Percentiles rank a stretch among this genome's conserved stretches.
These are phyloP conservation scores for Ptiloglossa arizonensis DNA, from an alignment of 1,140 invertebrate species.

Conservation along the genomic window DNA sequence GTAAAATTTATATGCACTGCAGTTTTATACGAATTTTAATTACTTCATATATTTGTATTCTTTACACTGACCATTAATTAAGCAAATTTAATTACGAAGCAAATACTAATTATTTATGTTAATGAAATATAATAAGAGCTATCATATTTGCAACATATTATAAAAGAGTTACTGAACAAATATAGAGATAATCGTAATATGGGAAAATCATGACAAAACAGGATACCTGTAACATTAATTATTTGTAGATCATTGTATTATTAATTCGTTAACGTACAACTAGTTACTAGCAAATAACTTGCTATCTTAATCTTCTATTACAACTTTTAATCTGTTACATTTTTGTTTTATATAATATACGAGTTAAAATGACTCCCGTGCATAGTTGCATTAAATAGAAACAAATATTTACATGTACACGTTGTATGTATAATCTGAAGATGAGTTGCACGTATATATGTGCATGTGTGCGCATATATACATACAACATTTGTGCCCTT, in stretches of 20 bases:
- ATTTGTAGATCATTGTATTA: not conserved
- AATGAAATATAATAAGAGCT: not conserved
- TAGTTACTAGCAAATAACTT: constrained; percentile 24
- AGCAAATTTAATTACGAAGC: not conserved
- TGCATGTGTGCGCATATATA: not conserved
- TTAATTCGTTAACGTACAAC: constrained; percentile 9
- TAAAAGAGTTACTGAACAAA: not conserved
- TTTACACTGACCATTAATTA: not conserved
- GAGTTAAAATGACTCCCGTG: constrained; percentile 46
- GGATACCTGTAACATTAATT: constrained; percentile 15
- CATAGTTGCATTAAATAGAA: constrained; percentile 32
- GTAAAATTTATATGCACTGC: not conserved
- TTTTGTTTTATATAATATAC: constrained; percentile 44
- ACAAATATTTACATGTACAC: constrained; percentile 4
- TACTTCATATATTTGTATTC: not conserved
- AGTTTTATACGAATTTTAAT: not conserved
- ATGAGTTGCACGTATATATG: not conserved
- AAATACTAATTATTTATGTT: not conserved
- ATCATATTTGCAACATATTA: not conserved
- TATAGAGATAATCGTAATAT: not conserved
- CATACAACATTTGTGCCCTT: not conserved
- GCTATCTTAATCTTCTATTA: constrained; percentile 4
- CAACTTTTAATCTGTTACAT: constrained; percentile 32
- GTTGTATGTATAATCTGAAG: not conserved
- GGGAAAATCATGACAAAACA: not conserved